A percentile compares a stretch with the other conserved stretches of the same genome.
Conservation (phyloP, 2,113 vertebrate genomes). For the Alectura lathami region DNA sequence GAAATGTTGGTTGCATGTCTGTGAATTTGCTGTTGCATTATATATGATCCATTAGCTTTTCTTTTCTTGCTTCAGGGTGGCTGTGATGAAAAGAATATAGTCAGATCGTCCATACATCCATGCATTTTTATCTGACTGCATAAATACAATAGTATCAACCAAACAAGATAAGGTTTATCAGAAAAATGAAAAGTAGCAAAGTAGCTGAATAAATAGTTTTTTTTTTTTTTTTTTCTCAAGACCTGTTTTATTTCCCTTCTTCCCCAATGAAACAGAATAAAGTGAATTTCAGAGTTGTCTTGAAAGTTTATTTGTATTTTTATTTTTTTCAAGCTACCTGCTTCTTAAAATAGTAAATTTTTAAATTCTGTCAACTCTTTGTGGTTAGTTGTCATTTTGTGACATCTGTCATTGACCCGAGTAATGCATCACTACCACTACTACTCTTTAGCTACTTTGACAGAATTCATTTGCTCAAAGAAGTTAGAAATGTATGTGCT, state of each 20-base stretch:
- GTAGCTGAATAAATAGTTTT: not conserved
- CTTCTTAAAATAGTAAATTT: not conserved
- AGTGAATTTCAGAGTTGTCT: not conserved
- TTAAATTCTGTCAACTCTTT: not conserved
- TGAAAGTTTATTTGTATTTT: not conserved
- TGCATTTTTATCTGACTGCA: not conserved
- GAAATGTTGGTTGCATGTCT: not conserved
- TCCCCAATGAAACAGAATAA: not conserved
- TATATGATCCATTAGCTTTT: not conserved
- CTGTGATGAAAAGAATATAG: not conserved
- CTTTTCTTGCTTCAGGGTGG: not conserved
- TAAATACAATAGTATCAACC: not conserved
- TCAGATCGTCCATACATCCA: not conserved
- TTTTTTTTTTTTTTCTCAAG: not conserved
- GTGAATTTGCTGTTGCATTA: constrained; percentile 27
- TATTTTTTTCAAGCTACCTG: not conserved
- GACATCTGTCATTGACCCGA: rapidly evolving
- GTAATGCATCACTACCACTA: too few relatives aligned
- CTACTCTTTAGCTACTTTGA: not conserved
- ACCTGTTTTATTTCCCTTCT: not conserved
- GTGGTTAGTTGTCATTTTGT: not conserved
- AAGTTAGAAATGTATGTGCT: not conserved
- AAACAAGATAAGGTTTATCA: not conserved
- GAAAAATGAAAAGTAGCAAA: not conserved
- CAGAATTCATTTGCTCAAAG: not conserved